Evolutionary conservation across 1,140 invertebrate genomes (phyloP).

Genomic region (Calliphora vicina): DNA sequence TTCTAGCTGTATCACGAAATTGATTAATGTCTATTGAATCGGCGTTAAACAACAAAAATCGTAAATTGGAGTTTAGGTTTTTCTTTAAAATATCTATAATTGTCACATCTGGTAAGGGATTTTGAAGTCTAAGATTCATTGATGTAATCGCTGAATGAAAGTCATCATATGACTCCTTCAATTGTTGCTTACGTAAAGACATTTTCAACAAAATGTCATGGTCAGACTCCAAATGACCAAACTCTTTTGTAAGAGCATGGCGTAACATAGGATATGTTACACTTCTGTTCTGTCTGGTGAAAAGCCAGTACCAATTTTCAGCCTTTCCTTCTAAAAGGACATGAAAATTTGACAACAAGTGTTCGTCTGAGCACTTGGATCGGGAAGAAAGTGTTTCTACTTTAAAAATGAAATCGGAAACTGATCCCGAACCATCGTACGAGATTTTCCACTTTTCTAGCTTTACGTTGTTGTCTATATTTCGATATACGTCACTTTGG

Average conservation of each 20-base stretch:
- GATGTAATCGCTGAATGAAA: background rate
- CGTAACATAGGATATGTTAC: background rate
- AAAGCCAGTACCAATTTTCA: background rate
- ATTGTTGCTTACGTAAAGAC: background rate
- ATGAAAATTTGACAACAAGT: background rate
- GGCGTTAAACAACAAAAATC: background rate
- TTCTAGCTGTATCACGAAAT: background rate
- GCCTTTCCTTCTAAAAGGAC: background rate
- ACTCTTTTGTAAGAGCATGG: background rate
- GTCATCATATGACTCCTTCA: background rate
- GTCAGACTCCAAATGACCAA: background rate
- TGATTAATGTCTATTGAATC: background rate
- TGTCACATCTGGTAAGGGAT: background rate
- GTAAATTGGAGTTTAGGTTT: background rate
- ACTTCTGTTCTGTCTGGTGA: background rate
- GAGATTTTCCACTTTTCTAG: background rate
- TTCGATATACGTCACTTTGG: too few relatives aligned
- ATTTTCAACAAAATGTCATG: background rate
- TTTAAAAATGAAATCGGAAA: background rate
- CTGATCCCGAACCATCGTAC: background rate
- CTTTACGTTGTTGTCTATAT: too few relatives aligned
- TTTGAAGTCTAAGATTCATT: background rate
- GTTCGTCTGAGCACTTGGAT: background rate
- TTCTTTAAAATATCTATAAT: background rate
- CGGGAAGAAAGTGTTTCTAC: background rate